phyloP scores from a whole-genome alignment of 2,888 invertebrate genomes.

The Himalopsyche tibetana region DNA sequence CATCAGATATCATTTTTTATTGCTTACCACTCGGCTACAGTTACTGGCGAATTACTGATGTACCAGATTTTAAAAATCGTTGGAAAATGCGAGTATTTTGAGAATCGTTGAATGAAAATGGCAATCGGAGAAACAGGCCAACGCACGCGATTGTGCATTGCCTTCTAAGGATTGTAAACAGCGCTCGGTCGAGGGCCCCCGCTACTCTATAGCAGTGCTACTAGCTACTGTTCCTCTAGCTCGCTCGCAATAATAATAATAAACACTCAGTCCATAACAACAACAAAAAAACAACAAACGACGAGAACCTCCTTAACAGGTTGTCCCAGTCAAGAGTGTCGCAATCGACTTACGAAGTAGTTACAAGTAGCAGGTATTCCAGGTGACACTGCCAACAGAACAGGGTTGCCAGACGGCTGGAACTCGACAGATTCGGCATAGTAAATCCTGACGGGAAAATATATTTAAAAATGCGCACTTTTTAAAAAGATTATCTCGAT shows the following conservation, averaged over 20 bases:
- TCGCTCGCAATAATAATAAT: neutral
- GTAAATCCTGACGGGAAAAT: too few relatives aligned
- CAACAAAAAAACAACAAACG: neutral
- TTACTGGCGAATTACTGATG: too few relatives aligned
- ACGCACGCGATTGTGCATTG: neutral
- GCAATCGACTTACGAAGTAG: neutral
- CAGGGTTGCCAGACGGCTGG: too few relatives aligned
- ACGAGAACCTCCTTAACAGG: conserved; percentile 14
- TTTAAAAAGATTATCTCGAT: too few relatives aligned
- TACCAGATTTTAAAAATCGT: too few relatives aligned
- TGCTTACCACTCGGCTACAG: too few relatives aligned
- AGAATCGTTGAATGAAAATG: neutral
- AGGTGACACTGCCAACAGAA: neutral
- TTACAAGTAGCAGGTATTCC: neutral
- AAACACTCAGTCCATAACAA: neutral
- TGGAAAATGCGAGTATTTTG: neutral
- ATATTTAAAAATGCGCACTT: too few relatives aligned
- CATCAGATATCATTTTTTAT: too few relatives aligned
- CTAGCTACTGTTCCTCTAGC: too few relatives aligned
- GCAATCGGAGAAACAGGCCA: conserved; percentile 4
- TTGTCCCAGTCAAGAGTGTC: conserved; percentile 15
- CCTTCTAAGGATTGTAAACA: conserved; percentile 2
- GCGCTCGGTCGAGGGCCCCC: neutral
- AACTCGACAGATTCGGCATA: too few relatives aligned
- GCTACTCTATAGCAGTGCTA: neutral